These are phyloP conservation scores for Cacatua alba DNA, from an alignment of 2,113 vertebrate genomes.

Conservation along the genomic window DNA sequence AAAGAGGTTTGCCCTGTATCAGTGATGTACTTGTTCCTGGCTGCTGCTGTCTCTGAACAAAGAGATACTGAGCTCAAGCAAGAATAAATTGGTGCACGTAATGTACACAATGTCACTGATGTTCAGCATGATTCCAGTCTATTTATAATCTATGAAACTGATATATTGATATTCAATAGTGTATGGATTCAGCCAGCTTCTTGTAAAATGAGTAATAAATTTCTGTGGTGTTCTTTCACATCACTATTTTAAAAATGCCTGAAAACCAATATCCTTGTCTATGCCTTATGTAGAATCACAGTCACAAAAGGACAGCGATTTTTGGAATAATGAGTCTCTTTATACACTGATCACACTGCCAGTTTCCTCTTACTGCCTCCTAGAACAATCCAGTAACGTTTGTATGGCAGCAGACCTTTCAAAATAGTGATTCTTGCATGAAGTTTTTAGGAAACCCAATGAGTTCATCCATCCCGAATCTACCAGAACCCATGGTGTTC, in stretches of 20 bases:
- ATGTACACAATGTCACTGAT: not conserved
- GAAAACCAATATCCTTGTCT: not conserved
- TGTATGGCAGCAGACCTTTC: not conserved
- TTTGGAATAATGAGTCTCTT: not conserved
- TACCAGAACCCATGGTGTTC: not conserved
- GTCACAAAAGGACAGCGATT: not conserved
- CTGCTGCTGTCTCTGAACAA: not conserved
- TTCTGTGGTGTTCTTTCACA: not conserved
- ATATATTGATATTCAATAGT: not conserved
- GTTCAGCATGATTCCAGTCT: not conserved
- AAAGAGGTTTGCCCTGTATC: not conserved
- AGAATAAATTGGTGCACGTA: not conserved
- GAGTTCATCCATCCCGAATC: not conserved
- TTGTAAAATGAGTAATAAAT: not conserved
- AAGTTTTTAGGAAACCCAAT: not conserved
- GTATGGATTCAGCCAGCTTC: not conserved
- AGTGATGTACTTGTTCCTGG: not conserved
- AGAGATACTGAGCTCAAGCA: not conserved
- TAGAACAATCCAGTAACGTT: not conserved
- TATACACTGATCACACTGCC: not conserved
- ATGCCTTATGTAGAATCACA: not conserved
- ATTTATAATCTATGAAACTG: slow-evolving; percentile 17
- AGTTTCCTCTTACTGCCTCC: not conserved
- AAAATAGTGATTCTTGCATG: not conserved
- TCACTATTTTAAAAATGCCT: not conserved